Evolutionary conservation across 2,797 vertebrate genomes (phyloP), one percentile per base, ranked within the genome.

Genomic region (Glossophaga mutica): DNA sequence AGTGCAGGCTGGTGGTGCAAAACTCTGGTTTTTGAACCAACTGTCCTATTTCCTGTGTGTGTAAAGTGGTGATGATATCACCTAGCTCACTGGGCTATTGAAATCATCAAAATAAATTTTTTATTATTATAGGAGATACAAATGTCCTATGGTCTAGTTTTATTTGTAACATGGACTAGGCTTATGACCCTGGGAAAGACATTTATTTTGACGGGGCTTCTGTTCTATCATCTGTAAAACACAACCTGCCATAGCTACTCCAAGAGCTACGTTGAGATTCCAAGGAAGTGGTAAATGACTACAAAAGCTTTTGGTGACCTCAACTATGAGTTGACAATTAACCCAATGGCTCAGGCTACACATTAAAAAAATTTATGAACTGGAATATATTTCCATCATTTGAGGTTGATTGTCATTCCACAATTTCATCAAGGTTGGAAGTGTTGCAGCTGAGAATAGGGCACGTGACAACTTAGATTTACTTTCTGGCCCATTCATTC

Each of bases 351-450:
- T 91, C 50, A 82, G 52, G 46, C 85, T 67, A 81, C 67, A 90
- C 3, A 19, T 90, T 90, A 76, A 94, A 73, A 78, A 90, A 79
- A 82, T 19, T 78, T 97, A 74, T 29, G 39, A 84, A 77, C 74
- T 76, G n/a, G 52, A 93, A 9, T 85, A 42, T 93, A 83, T 83
- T 39, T 32, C 29, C 68, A 79, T 12, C 8, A 57, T 67, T 87
- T 50, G 55, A 78, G 44, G 19, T 65, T 86, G 59, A 78, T 55
- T 71, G 37, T 84, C 55, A 74, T 70, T 11, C 19, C 37, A 88
- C 55, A 52, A 3, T 76, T 93, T 94, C 57, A n/a, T 87, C 57
- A 86, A 48, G 73, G 62, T 90, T 78, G n/a, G 57, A 89, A 88
- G 70, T 34, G 34, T 26, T 48, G 12, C 74, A 44, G 5, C 19